A percentile compares a stretch with the other conserved stretches of the same genome.
phyloP scores from a whole-genome alignment of 2,113 vertebrate species.

The Dissostichus mawsoni region DNA sequence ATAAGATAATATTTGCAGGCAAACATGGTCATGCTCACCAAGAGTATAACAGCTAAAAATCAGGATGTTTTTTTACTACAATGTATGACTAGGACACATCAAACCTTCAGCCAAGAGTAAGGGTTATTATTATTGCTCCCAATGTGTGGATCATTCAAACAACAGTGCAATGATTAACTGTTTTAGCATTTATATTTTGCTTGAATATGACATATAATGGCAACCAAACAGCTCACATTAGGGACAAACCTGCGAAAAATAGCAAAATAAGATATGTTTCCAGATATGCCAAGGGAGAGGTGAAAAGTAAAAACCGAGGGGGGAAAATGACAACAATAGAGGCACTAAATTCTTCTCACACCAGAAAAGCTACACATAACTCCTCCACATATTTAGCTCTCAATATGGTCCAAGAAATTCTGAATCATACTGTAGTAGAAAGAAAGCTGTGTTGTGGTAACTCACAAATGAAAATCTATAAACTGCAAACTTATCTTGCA shows the following conservation, averaged over 20 bases:
- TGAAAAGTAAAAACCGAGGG: not conserved
- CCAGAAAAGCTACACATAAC: slow-evolving; percentile 18
- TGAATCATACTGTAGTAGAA: not conserved
- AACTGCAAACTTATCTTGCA: slow-evolving; percentile 20
- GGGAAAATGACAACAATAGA: not conserved
- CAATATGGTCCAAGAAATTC: not conserved
- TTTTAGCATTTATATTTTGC: not conserved
- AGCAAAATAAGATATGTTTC: not conserved
- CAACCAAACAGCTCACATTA: not conserved
- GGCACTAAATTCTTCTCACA: not conserved
- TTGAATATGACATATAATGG: not conserved
- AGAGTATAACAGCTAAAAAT: not conserved
- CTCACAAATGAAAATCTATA: slow-evolving; percentile 5
- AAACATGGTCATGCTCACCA: not conserved
- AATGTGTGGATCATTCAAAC: not conserved
- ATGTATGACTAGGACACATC: not conserved
- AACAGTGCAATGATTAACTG: not conserved
- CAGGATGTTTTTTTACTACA: not conserved
- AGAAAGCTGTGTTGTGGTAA: not conserved
- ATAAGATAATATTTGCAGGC: not conserved
- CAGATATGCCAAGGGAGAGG: slow-evolving; percentile 1
- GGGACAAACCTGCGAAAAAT: not conserved
- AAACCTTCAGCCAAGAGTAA: not conserved
- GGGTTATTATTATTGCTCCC: not conserved
- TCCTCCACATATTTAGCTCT: slow-evolving; percentile 4